Conservation (phyloP, 1,140 invertebrate species). For the Drosophila subpulchrella region DNA sequence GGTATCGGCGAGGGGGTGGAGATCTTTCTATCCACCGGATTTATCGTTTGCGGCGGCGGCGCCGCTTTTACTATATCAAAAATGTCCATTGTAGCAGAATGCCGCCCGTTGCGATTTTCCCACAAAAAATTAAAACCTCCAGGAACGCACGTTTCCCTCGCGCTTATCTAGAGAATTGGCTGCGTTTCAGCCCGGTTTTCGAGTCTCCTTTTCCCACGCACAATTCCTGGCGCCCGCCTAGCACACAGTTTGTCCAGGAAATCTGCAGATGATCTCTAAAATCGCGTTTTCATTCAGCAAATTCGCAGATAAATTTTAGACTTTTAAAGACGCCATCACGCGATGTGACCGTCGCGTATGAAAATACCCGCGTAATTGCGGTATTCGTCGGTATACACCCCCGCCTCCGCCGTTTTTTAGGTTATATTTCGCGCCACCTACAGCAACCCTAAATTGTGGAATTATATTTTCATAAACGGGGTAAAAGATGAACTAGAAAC, state of each 20-base stretch:
- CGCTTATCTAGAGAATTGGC: background rate
- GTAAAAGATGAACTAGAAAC: no score
- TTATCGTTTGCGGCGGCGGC: conserved; percentile 49
- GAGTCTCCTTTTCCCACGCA: background rate
- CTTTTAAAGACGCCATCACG: conserved; percentile 11
- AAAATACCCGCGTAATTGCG: no score
- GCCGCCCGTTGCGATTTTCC: conserved; percentile 8
- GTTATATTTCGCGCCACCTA: background rate
- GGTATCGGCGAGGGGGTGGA: conserved; percentile 17
- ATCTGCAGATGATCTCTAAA: background rate
- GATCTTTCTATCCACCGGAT: background rate
- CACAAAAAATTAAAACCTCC: background rate
- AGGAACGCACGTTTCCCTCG: background rate
- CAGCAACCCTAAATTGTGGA: background rate
- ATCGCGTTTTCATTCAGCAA: conserved; percentile 28
- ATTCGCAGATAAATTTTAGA: background rate
- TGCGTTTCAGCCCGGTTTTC: no score
- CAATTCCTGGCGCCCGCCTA: background rate
- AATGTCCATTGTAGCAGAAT: conserved; percentile 46
- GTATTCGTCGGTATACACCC: background rate
- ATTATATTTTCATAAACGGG: background rate
- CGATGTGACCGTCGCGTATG: background rate
- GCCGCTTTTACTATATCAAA: conserved; percentile 65
- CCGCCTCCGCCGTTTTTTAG: background rate
- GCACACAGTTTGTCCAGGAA: background rate